Conservation (phyloP, 2,113 vertebrate genomes). For the Eidolon helvum region DNA sequence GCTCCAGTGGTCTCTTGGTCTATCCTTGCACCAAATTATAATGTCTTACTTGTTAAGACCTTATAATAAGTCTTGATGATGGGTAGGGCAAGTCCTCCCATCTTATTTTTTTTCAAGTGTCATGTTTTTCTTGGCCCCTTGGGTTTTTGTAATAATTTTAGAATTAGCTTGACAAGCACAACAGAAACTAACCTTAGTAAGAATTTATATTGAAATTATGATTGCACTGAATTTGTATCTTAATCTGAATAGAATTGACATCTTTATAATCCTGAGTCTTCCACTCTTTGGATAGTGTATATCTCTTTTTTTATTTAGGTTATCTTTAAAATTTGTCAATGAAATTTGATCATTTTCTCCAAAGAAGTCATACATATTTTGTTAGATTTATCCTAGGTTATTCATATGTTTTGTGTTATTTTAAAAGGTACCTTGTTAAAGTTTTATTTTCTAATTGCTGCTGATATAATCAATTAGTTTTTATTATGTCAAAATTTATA, state of each 20-base stretch:
- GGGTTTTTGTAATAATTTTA: not conserved
- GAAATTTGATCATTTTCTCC: not conserved
- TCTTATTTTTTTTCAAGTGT: not conserved
- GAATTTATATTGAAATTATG: not conserved
- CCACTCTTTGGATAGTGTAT: not conserved
- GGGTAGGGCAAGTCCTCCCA: not conserved
- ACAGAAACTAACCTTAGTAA: not conserved
- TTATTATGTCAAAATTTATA: not conserved
- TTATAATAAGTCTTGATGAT: not conserved
- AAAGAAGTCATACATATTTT: not conserved
- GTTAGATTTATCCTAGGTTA: not conserved
- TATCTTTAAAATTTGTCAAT: not conserved
- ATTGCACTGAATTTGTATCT: not conserved
- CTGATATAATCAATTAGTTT: not conserved
- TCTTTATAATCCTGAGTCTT: not conserved
- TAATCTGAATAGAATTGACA: not conserved
- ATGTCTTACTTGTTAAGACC: not conserved
- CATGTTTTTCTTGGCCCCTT: not conserved
- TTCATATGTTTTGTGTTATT: not conserved
- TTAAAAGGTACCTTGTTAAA: not conserved
- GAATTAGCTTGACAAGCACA: not conserved
- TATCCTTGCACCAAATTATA: not conserved
- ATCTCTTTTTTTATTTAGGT: not conserved
- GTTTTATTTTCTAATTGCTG: not conserved
- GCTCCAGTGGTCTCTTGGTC: not conserved